Percentiles rank a stretch among this genome's conserved stretches.
Conservation (phyloP, 2,113 vertebrate genomes). For the Melanerpes formicivorus region DNA sequence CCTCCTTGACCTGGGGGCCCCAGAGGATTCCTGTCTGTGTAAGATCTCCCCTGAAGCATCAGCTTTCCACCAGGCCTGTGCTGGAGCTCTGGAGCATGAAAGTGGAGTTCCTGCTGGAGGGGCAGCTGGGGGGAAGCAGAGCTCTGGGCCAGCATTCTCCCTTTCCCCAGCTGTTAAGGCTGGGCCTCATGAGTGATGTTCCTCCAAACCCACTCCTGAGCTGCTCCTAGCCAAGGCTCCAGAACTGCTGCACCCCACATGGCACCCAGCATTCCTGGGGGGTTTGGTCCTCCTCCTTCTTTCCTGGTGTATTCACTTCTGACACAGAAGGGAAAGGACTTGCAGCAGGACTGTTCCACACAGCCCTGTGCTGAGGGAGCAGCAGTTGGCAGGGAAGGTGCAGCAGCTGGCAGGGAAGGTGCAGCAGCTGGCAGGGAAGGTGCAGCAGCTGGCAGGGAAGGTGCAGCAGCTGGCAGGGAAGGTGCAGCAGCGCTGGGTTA, state of each 20-base stretch:
- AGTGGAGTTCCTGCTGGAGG: background rate
- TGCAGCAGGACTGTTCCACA: constrained; percentile 65
- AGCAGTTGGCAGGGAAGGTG: constrained; percentile 63
- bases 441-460: background rate
- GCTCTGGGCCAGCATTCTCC: constrained; percentile 16
- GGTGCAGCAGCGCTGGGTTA: constrained; percentile 57
- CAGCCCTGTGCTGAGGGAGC: constrained; percentile 64
- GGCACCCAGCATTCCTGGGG: constrained; percentile 19
- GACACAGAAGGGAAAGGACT: constrained; percentile 68
- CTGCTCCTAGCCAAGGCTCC: constrained; percentile 48
- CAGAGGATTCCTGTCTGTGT: background rate
- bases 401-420: constrained; percentile 63
- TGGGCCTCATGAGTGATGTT: background rate
- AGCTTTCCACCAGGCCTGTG: background rate
- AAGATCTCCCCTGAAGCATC: background rate
- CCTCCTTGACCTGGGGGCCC: no score
- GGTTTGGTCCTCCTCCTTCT: background rate
- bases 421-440: constrained; percentile 65
- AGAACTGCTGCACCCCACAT: constrained; percentile 20
- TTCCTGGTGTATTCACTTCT: constrained; percentile 27
- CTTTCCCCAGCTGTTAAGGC: background rate
- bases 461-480: constrained; percentile 62
- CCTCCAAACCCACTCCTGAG: constrained; percentile 17
- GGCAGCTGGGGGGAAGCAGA: background rate
- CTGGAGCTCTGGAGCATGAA: background rate